phyloP scores from a whole-genome alignment of 2,113 vertebrate species.

The Globicephala melas region DNA sequence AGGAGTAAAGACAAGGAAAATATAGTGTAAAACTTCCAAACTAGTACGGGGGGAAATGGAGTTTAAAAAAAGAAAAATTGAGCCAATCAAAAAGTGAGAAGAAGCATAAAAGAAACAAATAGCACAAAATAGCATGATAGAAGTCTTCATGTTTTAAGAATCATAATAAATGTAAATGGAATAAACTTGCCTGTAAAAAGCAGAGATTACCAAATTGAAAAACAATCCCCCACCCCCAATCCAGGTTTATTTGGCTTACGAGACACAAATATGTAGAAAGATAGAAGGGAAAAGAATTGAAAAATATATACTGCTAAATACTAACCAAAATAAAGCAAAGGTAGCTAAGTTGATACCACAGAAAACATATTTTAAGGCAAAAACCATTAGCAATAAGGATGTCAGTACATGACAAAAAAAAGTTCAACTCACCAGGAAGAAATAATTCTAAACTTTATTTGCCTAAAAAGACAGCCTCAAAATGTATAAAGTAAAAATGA shows the following conservation, averaged over 20 bases:
- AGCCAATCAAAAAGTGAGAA: background rate
- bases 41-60: background rate
- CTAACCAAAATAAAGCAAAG: background rate
- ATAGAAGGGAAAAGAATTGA: background rate
- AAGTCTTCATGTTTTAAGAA: background rate
- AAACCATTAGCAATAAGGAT: background rate
- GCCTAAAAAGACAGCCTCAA: background rate
- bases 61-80: background rate
- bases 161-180: background rate
- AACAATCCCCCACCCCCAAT: background rate
- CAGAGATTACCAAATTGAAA: background rate
- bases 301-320: background rate
- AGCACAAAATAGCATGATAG: background rate
- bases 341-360: background rate
- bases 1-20: background rate
- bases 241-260: background rate
- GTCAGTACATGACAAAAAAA: background rate
- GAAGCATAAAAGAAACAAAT: background rate
- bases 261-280: background rate
- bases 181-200: background rate
- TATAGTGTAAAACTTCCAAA: background rate
- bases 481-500: background rate
- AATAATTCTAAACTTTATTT: background rate
- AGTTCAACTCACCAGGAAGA: background rate
- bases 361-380: background rate